Conservation (phyloP, 1,140 invertebrate species). For the Heliconius congener region DNA sequence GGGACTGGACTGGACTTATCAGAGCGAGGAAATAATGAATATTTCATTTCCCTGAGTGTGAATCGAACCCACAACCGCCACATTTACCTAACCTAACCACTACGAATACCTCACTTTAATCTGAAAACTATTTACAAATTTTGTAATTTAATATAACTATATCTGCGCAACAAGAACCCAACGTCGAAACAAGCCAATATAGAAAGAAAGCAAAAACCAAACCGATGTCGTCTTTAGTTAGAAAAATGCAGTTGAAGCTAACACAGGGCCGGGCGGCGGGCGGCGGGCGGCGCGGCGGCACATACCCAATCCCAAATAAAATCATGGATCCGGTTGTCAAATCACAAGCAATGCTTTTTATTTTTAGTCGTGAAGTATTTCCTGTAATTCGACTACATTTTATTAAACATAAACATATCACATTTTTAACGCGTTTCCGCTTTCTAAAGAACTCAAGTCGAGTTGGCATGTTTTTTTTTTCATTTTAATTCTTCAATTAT, state of each 20-base stretch:
- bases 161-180: neutral
- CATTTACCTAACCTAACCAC: too few relatives aligned
- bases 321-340: conserved; percentile 15
- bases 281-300: neutral
- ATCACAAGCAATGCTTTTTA: conserved; percentile 10
- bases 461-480: neutral
- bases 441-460: neutral
- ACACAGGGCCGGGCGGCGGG: neutral
- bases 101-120: too few relatives aligned
- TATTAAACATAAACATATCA: conserved; percentile 8
- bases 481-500: neutral
- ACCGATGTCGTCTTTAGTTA: neutral
- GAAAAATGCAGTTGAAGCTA: neutral
- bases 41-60: too few relatives aligned
- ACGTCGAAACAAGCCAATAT: neutral
- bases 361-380: conserved; percentile 4
- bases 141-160: too few relatives aligned
- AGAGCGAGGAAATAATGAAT: too few relatives aligned
- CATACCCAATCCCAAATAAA: neutral
- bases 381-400: conserved; percentile 10
- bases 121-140: too few relatives aligned
- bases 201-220: neutral
- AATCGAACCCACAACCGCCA: too few relatives aligned
- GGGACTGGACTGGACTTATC: too few relatives aligned
- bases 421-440: conserved; percentile 1